Percentiles rank a stretch among this genome's conserved stretches.
These are phyloP conservation scores for Castor canadensis DNA, from an alignment of 2,113 vertebrate species.

Conservation along the genomic window DNA sequence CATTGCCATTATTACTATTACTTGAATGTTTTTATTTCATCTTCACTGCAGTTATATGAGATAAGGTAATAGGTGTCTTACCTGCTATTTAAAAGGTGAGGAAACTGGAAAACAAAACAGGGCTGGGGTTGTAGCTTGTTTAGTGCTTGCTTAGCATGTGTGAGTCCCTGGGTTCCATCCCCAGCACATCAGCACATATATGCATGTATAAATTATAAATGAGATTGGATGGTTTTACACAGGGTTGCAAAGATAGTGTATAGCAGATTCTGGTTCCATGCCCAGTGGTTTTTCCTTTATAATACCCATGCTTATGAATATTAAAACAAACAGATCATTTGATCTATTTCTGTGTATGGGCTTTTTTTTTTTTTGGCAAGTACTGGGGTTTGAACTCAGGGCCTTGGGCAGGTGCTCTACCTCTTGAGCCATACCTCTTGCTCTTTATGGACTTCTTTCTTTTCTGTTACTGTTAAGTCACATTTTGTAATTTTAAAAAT, in stretches of 20 bases:
- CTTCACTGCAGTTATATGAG: neutral
- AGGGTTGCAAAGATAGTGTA: neutral
- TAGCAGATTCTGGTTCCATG: neutral
- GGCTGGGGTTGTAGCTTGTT: neutral
- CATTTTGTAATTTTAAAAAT: constrained; percentile 31
- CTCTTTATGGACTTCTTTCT: neutral
- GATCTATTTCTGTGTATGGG: neutral
- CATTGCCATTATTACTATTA: neutral
- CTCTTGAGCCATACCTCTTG: too few species aligned
- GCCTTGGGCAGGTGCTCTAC: too few species aligned
- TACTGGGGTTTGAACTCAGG: too few species aligned
- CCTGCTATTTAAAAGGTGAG: constrained; percentile 22
- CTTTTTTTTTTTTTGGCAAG: constrained; percentile 17
- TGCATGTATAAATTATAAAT: neutral
- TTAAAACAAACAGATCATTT: constrained; percentile 17
- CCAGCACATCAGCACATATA: neutral
- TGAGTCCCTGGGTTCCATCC: neutral
- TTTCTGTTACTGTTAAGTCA: neutral
- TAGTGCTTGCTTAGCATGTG: neutral
- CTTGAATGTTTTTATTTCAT: constrained; percentile 41
- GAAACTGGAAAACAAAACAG: neutral
- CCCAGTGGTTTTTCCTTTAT: neutral
- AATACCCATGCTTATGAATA: neutral
- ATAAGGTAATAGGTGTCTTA: neutral
- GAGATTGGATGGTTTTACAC: neutral